Conservation (phyloP, 2,888 invertebrate genomes). For the Alviniconcha strummeri region DNA sequence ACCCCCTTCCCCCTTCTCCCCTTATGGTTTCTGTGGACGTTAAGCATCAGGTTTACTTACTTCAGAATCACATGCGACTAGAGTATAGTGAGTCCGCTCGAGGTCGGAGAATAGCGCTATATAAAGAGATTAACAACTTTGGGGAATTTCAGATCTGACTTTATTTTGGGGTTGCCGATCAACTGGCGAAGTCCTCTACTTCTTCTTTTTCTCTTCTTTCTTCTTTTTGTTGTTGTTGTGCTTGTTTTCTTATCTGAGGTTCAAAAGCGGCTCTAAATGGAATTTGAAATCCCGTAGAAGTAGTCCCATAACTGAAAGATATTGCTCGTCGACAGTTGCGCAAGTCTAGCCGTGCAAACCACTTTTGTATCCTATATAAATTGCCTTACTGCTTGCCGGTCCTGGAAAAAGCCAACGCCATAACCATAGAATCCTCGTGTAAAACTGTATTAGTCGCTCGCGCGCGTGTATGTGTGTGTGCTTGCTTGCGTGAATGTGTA, state of each 20-base stretch:
- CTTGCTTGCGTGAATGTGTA: no score
- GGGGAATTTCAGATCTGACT: neutral
- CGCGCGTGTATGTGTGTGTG: no score
- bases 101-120: no score
- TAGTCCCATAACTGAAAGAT: neutral
- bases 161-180: neutral
- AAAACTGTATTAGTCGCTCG: no score
- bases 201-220: neutral
- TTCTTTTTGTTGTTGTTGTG: neutral
- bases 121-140: no score
- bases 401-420: no score
- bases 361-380: neutral
- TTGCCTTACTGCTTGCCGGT: neutral
- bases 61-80: neutral
- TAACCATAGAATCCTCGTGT: no score
- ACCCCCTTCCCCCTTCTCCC: no score
- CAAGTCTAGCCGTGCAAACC: neutral
- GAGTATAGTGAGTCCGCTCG: neutral
- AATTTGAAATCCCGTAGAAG: neutral
- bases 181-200: neutral
- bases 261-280: neutral
- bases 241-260: no score
- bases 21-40: neutral
- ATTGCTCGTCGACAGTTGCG: neutral
- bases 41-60: neutral